Evolutionary conservation across 2,113 vertebrate species (phyloP), one percentile per base, ranked within the genome.

Genomic region (Hypomesus transpacificus): DNA sequence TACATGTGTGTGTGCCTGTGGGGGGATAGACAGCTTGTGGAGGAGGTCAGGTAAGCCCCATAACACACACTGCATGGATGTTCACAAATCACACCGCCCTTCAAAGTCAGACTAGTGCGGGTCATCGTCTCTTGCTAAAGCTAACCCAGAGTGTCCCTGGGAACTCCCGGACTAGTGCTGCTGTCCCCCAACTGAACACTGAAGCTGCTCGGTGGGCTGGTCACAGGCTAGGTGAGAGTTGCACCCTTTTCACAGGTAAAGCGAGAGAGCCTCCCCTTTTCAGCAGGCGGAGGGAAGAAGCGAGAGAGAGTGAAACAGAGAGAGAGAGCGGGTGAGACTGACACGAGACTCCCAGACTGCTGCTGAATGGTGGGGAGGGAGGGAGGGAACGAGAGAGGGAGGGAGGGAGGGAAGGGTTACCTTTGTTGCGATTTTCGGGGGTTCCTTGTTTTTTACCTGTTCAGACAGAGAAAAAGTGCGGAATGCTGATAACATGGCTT

Each of bases 401-500:
- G 86, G 77, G 84, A 83, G 77, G 75, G 87, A 88, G 88, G 86
- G 85, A 83, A 91, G 91, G 94, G 94, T 99, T 98, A 99, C 96
- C 96, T 98, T 99, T 98, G 94, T 99, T 98, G 96, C 96, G 96
- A 95, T 98, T 99, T 97, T 98, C 97, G 14, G 96, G 93, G 94
- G 93, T 91, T 96, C 95, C 96, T 92, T 94, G 94, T 96, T 99
- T 99, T 98, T 97, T 98, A 97, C 97, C 97, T 99, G 95, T 99
- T 98, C 91, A 92, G 91, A 96, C 92, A 97, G 94, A 94, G 94
- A 95, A 94, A 92, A 89, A 93, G 92, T 90, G 91, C 90, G 92
- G 92, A 93, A 89, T 89, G 90, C 92, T 93, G 90, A 92, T 91
- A 93, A 93, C 89, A 93, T 93, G 92, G 89, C 87, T 90, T 89